phyloP scores from a whole-genome alignment of 2,888 invertebrate species.

The Chorisops tibialis region DNA sequence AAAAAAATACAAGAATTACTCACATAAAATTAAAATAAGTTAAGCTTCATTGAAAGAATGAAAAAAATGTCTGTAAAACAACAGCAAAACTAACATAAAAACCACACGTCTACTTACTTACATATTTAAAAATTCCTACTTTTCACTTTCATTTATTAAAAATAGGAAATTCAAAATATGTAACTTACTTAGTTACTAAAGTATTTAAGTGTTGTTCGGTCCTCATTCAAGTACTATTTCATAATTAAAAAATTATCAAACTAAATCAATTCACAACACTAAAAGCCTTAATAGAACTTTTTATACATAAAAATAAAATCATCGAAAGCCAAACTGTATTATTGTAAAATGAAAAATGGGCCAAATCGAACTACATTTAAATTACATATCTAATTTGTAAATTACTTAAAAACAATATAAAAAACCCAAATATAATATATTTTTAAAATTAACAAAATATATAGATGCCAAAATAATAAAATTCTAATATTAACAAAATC shows the following conservation, averaged over 20 bases:
- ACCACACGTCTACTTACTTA: slow-evolving; percentile 35
- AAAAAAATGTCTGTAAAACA: neutral
- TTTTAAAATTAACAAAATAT: slow-evolving; percentile 5
- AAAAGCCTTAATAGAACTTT: neutral
- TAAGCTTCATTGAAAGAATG: neutral
- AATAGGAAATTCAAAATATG: too few species aligned
- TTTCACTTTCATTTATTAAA: neutral
- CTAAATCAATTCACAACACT: slow-evolving; percentile 9
- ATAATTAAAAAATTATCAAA: too few species aligned
- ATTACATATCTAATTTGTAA: neutral
- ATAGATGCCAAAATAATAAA: slow-evolving; percentile 18
- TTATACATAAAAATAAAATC: slow-evolving; percentile 9
- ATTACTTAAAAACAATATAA: neutral
- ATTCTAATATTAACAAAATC: slow-evolving; percentile 1
- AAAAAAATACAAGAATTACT: neutral
- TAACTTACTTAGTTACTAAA: too few species aligned
- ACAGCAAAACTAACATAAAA: slow-evolving; percentile 28
- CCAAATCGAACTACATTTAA: slow-evolving; percentile 14
- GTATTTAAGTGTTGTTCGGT: too few species aligned
- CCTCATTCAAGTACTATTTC: too few species aligned
- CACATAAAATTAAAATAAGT: neutral
- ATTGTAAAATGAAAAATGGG: neutral
- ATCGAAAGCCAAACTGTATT: slow-evolving; percentile 1
- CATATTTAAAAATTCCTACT: slow-evolving; percentile 14
- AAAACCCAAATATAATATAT: slow-evolving; percentile 5